These are phyloP conservation scores for Coptotermes formosanus DNA, from an alignment of 1,140 invertebrate species.

Conservation along the genomic window DNA sequence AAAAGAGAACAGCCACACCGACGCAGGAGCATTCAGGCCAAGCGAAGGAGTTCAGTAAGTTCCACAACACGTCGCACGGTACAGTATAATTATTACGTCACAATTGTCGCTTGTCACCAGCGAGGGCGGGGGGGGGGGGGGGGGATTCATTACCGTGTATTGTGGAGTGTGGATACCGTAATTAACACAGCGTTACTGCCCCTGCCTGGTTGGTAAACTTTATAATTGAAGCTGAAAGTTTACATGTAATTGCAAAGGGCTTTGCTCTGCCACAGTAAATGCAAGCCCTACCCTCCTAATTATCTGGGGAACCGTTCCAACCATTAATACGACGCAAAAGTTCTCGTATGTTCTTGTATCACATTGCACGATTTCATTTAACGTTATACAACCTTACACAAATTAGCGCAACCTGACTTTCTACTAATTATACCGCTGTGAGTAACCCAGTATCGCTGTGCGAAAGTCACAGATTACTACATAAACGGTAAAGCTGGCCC, in stretches of 20 bases:
- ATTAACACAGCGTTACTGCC: background rate
- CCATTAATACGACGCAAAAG: background rate
- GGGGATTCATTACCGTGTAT: background rate
- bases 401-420: too few species aligned
- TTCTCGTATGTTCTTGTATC: background rate
- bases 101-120: background rate
- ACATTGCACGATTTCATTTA: too few species aligned
- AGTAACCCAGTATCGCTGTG: too few species aligned
- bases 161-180: background rate
- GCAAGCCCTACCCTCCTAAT: background rate
- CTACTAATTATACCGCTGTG: too few species aligned
- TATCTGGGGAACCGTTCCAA: background rate
- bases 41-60: background rate
- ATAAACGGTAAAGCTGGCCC: too few species aligned
- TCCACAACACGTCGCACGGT: background rate
- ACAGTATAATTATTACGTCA: background rate
- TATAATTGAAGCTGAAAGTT: background rate
- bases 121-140: background rate
- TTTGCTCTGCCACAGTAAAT: background rate
- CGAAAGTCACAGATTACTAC: too few species aligned
- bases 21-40: background rate
- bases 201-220: background rate
- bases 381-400: too few species aligned
- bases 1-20: background rate
- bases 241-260: too few species aligned